Evolutionary conservation across 2,113 vertebrate species (phyloP).

Genomic region (Erpornis zantholeuca): DNA sequence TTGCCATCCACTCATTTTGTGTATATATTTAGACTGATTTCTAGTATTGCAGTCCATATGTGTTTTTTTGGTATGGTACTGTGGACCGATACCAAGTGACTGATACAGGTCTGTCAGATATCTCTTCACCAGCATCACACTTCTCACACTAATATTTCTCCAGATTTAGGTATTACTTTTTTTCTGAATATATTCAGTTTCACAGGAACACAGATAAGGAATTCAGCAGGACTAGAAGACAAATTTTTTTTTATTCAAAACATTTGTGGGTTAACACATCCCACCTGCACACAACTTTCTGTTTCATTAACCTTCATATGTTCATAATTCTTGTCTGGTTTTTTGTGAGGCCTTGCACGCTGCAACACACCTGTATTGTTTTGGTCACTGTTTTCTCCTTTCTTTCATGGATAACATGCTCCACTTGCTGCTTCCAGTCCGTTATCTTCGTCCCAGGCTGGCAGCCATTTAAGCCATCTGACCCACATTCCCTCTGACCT

Average conservation of each 20-base stretch:
- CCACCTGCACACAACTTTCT: neutral
- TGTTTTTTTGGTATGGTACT: neutral
- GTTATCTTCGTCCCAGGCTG: neutral
- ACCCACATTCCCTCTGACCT: neutral
- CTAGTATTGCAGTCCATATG: neutral
- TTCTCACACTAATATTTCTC: neutral
- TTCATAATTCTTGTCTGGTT: neutral
- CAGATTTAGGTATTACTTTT: neutral
- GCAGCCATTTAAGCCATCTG: neutral
- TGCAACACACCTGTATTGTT: neutral
- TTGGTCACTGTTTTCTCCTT: neutral
- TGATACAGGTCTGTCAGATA: neutral
- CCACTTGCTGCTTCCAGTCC: neutral
- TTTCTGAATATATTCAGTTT: neutral
- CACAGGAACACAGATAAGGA: neutral
- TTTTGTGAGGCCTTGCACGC: neutral
- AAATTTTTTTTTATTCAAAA: neutral
- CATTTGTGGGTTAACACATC: neutral
- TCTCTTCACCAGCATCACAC: neutral
- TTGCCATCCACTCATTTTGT: neutral
- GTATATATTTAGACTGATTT: neutral
- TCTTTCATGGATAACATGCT: neutral
- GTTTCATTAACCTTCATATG: neutral
- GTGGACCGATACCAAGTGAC: neutral
- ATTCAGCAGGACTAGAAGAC: neutral